phyloP scores from a whole-genome alignment of 2,113 vertebrate genomes.

The Hemiprocne comata region DNA sequence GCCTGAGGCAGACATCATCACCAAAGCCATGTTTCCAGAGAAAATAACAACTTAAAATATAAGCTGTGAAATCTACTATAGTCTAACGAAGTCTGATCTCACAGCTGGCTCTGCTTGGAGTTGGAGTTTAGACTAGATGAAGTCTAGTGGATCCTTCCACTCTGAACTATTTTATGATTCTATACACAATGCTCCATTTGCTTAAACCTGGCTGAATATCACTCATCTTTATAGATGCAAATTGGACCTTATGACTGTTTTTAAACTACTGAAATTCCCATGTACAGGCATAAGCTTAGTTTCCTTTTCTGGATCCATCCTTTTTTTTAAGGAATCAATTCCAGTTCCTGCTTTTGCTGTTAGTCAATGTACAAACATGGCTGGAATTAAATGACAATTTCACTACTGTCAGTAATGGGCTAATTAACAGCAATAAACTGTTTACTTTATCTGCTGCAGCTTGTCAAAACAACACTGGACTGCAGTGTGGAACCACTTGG shows the following conservation, averaged over 20 bases:
- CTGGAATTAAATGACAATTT: neutral
- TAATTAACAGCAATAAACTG: neutral
- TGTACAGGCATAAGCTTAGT: neutral
- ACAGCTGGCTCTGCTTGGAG: neutral
- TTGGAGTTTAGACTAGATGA: neutral
- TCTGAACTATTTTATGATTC: neutral
- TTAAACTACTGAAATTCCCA: neutral
- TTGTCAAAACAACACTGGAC: neutral
- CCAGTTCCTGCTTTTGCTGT: neutral
- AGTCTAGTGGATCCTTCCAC: neutral
- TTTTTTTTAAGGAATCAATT: neutral
- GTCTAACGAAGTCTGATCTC: neutral
- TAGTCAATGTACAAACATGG: neutral
- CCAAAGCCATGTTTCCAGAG: neutral
- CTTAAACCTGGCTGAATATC: neutral
- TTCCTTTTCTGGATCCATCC: neutral
- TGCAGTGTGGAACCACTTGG: neutral
- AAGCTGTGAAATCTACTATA: neutral
- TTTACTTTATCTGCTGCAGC: neutral
- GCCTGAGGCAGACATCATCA: neutral
- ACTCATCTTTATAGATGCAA: neutral
- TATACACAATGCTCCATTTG: neutral
- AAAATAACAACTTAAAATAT: neutral
- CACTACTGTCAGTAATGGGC: neutral
- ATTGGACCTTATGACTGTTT: neutral